A percentile compares a stretch with the other conserved stretches of the same genome.
Evolutionary conservation across 2,797 vertebrate genomes (phyloP).

Genomic region (Manis javanica): DNA sequence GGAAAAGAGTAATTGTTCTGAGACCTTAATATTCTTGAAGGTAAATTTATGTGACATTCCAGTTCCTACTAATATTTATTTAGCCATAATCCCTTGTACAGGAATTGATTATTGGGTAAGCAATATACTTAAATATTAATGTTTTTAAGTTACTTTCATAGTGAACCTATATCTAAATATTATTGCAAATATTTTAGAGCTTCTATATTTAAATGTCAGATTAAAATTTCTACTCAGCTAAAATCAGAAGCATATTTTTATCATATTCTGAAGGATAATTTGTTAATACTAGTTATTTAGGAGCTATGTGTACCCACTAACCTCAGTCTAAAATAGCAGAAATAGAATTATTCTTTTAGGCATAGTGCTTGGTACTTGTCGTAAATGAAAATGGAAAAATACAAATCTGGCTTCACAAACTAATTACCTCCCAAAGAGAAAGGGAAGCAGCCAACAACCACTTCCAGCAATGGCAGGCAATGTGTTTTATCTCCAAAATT

Average conservation of each 20-base stretch:
- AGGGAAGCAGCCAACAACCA: neutral
- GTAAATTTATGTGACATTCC: neutral
- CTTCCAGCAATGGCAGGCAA: neutral
- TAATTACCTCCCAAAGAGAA: neutral
- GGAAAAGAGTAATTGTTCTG: neutral
- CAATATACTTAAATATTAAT: neutral
- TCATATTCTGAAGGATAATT: neutral
- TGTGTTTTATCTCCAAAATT: neutral
- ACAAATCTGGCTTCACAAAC: neutral
- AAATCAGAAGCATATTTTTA: neutral
- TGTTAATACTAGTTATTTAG: neutral
- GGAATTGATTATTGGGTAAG: neutral
- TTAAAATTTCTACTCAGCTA: neutral
- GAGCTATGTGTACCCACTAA: neutral
- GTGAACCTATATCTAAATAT: neutral
- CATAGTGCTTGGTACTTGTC: neutral
- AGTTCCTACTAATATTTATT: neutral
- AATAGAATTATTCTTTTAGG: neutral
- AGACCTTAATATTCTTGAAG: neutral
- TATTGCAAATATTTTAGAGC: neutral
- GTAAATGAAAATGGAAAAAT: neutral
- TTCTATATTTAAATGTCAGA: neutral
- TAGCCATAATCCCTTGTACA: neutral
- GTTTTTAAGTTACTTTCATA: neutral
- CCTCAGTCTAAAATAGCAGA: neutral